A percentile compares a stretch with the other conserved stretches of the same genome.
Conservation (phyloP, 1,140 invertebrate genomes). For the Pachypeltis micranthus region DNA sequence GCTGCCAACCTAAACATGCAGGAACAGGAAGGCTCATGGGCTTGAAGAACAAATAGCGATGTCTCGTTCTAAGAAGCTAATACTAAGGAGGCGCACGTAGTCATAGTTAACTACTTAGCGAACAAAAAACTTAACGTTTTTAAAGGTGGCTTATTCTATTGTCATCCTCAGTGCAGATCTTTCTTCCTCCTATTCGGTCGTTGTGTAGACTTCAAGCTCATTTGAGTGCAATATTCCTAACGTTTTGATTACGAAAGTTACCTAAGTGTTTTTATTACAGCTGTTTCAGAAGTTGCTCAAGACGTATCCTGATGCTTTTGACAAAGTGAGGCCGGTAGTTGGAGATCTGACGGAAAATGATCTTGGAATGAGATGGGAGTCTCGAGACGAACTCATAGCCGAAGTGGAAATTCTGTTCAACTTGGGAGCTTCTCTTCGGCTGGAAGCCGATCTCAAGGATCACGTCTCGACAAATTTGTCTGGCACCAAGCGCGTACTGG, state of each 20-base stretch:
- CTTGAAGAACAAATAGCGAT: too few relatives aligned
- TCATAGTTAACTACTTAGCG: neutral
- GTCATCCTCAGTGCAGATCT: too few relatives aligned
- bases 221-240: neutral
- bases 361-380: constrained; percentile 51
- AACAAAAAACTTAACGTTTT: neutral
- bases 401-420: constrained; percentile 77
- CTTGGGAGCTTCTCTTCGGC: constrained; percentile 70
- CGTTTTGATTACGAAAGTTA: neutral
- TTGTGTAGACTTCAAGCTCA: too few relatives aligned
- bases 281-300: constrained; percentile 57
- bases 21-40: too few relatives aligned
- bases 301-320: constrained; percentile 48
- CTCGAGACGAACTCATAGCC: constrained; percentile 41
- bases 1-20: too few relatives aligned
- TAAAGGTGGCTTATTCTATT: neutral
- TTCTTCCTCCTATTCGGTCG: too few relatives aligned
- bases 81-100: too few relatives aligned
- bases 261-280: constrained; percentile 36
- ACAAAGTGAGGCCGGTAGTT: constrained; percentile 61
- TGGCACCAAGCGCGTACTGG: constrained; percentile 50
- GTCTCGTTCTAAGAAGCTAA: too few relatives aligned
- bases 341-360: constrained; percentile 53
- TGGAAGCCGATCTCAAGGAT: constrained; percentile 59
- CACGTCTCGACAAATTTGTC: constrained; percentile 57